Evolutionary conservation across 1,140 invertebrate species (phyloP), one percentile per base, ranked within the genome.

Genomic region (Trinorchestia longiramus): DNA sequence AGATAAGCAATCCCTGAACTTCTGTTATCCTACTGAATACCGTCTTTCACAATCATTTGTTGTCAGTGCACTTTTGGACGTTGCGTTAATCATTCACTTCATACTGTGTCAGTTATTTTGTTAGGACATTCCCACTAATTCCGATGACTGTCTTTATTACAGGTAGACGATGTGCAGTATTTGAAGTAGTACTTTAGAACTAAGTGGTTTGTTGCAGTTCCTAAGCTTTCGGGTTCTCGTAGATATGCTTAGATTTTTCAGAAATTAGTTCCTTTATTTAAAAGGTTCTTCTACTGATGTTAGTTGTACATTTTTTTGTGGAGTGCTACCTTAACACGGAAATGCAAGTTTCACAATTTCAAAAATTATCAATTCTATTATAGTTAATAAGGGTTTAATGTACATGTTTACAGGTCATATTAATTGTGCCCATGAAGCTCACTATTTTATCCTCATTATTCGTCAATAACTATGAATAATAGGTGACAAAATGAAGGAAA

Each of bases 1-100:
- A 91, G 36, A 28, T 23, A 77, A 36, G 15, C 36, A 15, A 77
- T 77, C 6, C 19, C 36, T 23, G 62, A 23, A 28, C 28, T 77
- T 77, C 15, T 36, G 62, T 77, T 77, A 19, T 77, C 62, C 15
- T 77, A 11, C 62, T 77, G 28, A 77, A 77, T 77, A 15, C 62
- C 3, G 88, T 91, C 88, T 91, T 91, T 91, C 88, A 91, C 11
- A 28, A 91, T 23, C 88, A 91, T 91, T 91, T 91, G 88, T 91
- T 91, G 88, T 43, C 41, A 42, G 43, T 91, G 88, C 88, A 91
- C 88, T 42, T 91, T 44, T 43, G 3, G 88, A 91, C 88, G 8
- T 15, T 44, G 41, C 19, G 19, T 91, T 91, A 42, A 36, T 77
- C 28, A 77, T 77, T 77, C 15, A 36, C 1, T 77, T 36, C 62